Evolutionary conservation across 2,888 invertebrate species (phyloP).

Genomic region (Leptopilina myrica): DNA sequence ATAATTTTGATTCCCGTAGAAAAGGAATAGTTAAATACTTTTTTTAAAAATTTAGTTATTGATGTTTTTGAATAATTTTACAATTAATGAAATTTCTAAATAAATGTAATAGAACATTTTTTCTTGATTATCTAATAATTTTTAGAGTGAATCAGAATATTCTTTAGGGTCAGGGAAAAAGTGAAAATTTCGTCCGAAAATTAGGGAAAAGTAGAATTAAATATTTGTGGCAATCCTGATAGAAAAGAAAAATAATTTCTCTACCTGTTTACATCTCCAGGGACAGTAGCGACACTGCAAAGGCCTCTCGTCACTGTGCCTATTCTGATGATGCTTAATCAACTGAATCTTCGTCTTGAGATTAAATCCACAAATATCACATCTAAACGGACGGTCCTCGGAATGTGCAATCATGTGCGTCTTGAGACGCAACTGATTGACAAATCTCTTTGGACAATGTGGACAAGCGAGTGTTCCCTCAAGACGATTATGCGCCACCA

Average conservation of each 20-base stretch:
- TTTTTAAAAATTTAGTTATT: too few species aligned
- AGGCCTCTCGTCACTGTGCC: slow-evolving; percentile 74
- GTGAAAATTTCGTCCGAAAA: too few species aligned
- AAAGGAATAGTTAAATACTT: too few species aligned
- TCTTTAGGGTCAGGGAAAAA: too few species aligned
- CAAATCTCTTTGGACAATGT: slow-evolving; percentile 73
- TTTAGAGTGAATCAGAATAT: too few species aligned
- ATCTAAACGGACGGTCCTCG: slow-evolving; percentile 72
- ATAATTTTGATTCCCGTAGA: too few species aligned
- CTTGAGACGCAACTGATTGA: slow-evolving; percentile 72
- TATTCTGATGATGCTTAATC: slow-evolving; percentile 74
- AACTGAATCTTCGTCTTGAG: slow-evolving; percentile 74
- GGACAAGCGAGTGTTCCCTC: slow-evolving; percentile 73
- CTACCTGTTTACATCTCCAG: slow-evolving; percentile 72
- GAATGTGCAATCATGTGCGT: slow-evolving; percentile 75
- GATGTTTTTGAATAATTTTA: too few species aligned
- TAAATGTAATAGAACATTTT: too few species aligned
- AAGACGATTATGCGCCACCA: slow-evolving; percentile 70
- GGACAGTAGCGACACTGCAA: slow-evolving; percentile 72
- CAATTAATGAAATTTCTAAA: too few species aligned
- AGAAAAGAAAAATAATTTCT: background rate
- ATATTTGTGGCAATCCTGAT: too few species aligned
- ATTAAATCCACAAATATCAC: slow-evolving; percentile 73
- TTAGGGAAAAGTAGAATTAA: too few species aligned
- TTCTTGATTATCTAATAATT: too few species aligned